Percentiles rank a stretch among this genome's conserved stretches.
Evolutionary conservation across 2,888 invertebrate genomes (phyloP).

Genomic region (Dione vanillae): DNA sequence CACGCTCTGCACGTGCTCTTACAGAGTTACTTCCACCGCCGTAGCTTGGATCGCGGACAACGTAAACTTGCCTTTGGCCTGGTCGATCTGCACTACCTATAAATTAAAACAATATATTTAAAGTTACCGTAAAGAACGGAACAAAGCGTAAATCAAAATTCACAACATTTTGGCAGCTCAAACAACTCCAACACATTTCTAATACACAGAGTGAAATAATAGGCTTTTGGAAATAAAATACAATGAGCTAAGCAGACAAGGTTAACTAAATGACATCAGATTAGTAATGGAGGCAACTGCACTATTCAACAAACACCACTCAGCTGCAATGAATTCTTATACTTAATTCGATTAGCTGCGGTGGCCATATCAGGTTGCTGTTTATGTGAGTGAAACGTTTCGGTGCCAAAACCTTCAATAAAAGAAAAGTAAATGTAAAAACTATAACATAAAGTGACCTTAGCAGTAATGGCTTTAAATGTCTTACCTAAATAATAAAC

Average conservation of each 20-base stretch:
- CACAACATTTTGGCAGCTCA: constrained; percentile 34
- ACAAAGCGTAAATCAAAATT: constrained; percentile 21
- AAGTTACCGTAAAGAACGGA: constrained; percentile 21
- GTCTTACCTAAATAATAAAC: constrained; percentile 87
- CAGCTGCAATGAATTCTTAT: constrained; percentile 72
- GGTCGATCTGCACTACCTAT: constrained; percentile 93
- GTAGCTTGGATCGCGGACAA: constrained; percentile 90
- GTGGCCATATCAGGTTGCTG: constrained; percentile 75
- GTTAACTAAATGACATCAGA: constrained; percentile 41
- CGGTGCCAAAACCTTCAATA: constrained; percentile 76
- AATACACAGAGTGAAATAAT: constrained; percentile 35
- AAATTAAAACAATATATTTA: constrained; percentile 37
- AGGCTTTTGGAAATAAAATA: constrained; percentile 36
- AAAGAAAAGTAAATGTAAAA: constrained; percentile 54
- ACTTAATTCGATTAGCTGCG: constrained; percentile 79
- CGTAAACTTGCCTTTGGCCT: constrained; percentile 94
- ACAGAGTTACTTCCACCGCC: constrained; percentile 83
- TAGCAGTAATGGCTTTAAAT: constrained; percentile 5
- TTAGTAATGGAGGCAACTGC: constrained; percentile 49
- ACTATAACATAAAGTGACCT: constrained; percentile 26
- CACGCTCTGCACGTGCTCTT: constrained; percentile 80
- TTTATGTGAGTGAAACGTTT: constrained; percentile 66
- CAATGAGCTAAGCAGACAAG: constrained; percentile 41
- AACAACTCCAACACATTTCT: constrained; percentile 35
- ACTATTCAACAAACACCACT: constrained; percentile 60